Conservation (phyloP, 2,888 invertebrate genomes). For the Lysandra bellargus region DNA sequence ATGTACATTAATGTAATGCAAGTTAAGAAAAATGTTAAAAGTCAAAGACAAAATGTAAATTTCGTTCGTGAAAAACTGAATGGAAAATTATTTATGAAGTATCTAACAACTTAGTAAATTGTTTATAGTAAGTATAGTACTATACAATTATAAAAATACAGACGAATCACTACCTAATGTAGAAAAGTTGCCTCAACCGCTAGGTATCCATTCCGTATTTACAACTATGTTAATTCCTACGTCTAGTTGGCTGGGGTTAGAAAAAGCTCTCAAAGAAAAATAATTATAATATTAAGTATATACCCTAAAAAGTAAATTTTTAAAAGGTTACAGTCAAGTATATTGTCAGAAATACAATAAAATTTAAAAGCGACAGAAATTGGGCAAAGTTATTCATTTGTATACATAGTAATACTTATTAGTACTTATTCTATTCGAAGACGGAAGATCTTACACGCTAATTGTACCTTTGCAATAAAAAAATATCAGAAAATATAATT, state of each 20-base stretch:
- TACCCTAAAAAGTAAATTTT: neutral
- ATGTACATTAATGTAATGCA: neutral
- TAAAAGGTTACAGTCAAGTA: neutral
- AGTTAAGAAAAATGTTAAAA: neutral
- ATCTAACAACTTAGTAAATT: neutral
- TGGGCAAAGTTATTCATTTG: constrained; percentile 3
- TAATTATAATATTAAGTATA: neutral
- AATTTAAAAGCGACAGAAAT: neutral
- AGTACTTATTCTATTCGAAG: neutral
- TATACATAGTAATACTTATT: constrained; percentile 19
- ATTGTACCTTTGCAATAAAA: constrained; percentile 24
- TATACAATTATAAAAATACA: neutral
- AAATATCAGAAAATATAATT: neutral
- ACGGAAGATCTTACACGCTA: constrained; percentile 3
- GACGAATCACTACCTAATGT: neutral
- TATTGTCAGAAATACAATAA: neutral
- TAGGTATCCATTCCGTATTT: constrained; percentile 58
- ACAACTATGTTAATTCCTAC: constrained; percentile 41
- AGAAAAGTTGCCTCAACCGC: constrained; percentile 64
- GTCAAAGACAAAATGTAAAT: no score
- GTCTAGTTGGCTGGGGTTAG: constrained; percentile 15
- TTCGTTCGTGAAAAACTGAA: no score
- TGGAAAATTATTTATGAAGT: neutral
- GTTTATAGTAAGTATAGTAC: neutral
- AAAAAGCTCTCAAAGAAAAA: constrained; percentile 4